Evolutionary conservation across 2,797 vertebrate genomes (phyloP).

Genomic region (Sebastes kiyomatsui): DNA sequence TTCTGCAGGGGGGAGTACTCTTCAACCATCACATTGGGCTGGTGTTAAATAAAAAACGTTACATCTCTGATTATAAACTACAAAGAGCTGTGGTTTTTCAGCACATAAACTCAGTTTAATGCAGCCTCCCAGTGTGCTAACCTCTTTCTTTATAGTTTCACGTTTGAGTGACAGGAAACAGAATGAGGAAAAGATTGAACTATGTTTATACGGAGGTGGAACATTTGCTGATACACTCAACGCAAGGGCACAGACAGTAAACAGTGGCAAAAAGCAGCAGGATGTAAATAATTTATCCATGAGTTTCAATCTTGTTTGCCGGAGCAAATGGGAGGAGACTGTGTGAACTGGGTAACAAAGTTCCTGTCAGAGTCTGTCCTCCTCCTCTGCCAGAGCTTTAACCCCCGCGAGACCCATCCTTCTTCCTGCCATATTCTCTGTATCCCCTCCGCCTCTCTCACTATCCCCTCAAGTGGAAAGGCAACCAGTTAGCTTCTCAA

Average conservation of each 20-base stretch:
- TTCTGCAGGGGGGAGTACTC: background rate
- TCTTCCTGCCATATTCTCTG: conserved; percentile 8
- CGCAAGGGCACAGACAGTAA: conserved; percentile 9
- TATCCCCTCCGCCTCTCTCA: conserved; percentile 9
- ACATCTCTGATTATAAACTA: conserved; percentile 19
- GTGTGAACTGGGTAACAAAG: conserved; percentile 47
- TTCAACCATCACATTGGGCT: conserved; percentile 8
- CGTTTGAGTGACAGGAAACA: conserved; percentile 48
- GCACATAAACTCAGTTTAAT: background rate
- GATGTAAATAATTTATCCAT: conserved; percentile 62
- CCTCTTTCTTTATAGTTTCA: conserved; percentile 27
- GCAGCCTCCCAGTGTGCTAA: conserved; percentile 3
- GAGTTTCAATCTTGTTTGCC: conserved; percentile 37
- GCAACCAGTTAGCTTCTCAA: conserved; percentile 53
- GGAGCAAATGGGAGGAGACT: conserved; percentile 51
- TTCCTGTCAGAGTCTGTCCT: conserved; percentile 59
- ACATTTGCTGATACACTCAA: conserved; percentile 35
- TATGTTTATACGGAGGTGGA: conserved; percentile 23
- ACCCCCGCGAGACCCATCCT: conserved; percentile 33
- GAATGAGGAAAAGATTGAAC: conserved; percentile 43
- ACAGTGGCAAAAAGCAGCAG: conserved; percentile 23
- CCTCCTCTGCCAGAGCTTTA: conserved; percentile 16
- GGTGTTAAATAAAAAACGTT: background rate
- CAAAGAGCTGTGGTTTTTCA: conserved; percentile 4
- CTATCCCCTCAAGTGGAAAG: conserved; percentile 48